phyloP scores from a whole-genome alignment of 2,888 invertebrate species.

The Hemicrepidius hirtus region DNA sequence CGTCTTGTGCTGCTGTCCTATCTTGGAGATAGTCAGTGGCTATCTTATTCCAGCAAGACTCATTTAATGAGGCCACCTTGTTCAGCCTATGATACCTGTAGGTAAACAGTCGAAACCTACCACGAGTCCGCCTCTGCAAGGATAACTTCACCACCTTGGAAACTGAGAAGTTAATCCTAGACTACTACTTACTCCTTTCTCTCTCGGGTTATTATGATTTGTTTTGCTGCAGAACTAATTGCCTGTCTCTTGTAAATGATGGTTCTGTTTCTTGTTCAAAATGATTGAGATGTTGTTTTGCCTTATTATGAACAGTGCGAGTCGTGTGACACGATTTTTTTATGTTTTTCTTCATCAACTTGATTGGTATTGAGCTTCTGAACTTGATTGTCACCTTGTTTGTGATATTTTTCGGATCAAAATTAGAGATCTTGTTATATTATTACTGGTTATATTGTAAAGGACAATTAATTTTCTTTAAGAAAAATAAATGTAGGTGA shows the following conservation, averaged over 20 bases:
- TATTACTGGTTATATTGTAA: too few relatives aligned
- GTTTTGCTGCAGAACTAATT: slow-evolving; percentile 46
- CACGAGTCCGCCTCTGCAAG: slow-evolving; percentile 15
- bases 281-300: slow-evolving; percentile 38
- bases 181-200: neutral
- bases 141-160: slow-evolving; percentile 24
- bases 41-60: slow-evolving; percentile 48
- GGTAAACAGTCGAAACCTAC: slow-evolving; percentile 14
- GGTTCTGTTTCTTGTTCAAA: slow-evolving; percentile 36
- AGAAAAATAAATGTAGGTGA: too few relatives aligned
- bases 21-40: slow-evolving; percentile 46
- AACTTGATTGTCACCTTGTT: neutral
- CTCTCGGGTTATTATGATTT: slow-evolving; percentile 38
- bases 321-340: slow-evolving; percentile 10
- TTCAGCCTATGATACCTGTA: slow-evolving; percentile 37
- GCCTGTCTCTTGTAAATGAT: slow-evolving; percentile 39
- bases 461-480: too few relatives aligned
- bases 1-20: slow-evolving; percentile 49
- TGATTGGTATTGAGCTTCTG: neutral
- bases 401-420: neutral
- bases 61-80: slow-evolving; percentile 54
- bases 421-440: too few relatives aligned
- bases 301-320: slow-evolving; percentile 18
- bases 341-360: neutral
- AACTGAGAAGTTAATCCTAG: slow-evolving; percentile 27